Conservation (phyloP, 2,888 invertebrate species). For the Slavum lentiscoides region DNA sequence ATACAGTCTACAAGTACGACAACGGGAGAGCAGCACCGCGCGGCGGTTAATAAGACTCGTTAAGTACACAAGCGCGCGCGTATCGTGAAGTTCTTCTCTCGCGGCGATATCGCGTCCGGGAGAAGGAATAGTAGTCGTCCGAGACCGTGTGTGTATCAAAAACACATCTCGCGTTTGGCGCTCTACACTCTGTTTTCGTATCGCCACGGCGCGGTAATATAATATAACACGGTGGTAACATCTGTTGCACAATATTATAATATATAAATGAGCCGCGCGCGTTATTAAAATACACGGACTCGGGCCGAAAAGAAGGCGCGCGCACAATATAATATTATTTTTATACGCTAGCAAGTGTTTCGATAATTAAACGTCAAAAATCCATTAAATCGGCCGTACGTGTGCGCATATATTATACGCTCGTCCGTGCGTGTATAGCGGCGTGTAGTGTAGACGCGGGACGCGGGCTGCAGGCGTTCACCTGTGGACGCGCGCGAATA, state of each 20-base stretch:
- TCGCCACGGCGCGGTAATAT: neutral
- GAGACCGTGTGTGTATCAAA: neutral
- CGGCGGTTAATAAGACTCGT: no score
- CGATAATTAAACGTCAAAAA: conserved; percentile 41
- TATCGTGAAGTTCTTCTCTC: neutral
- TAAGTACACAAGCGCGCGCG: neutral
- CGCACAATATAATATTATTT: no score
- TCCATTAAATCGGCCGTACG: conserved; percentile 18
- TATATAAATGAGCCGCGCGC: neutral
- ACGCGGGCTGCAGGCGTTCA: no score
- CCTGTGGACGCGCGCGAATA: no score
- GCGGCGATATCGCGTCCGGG: neutral
- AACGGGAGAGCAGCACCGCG: no score
- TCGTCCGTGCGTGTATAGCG: neutral
- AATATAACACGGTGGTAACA: neutral
- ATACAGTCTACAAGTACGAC: no score
- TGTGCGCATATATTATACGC: neutral
- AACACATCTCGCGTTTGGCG: neutral
- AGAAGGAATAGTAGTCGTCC: no score
- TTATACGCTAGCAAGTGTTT: neutral
- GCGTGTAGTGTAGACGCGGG: no score
- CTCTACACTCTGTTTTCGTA: no score
- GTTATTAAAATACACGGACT: neutral
- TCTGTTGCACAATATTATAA: neutral
- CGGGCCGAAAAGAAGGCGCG: neutral